phyloP scores from a whole-genome alignment of 2,797 vertebrate species.

The Pseudochromis fuscus region DNA sequence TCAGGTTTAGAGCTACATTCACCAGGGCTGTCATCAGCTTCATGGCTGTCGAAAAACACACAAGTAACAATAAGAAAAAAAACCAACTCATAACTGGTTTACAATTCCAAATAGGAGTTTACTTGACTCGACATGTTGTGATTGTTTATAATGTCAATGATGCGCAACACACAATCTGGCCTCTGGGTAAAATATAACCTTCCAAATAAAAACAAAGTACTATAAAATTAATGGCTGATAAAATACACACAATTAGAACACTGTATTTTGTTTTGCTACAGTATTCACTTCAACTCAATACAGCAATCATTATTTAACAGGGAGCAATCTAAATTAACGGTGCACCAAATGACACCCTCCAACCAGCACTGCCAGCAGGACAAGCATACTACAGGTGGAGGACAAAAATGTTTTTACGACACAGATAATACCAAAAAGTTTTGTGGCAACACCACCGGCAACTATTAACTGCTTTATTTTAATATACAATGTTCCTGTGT shows the following conservation, averaged over 20 bases:
- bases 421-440: too few species aligned
- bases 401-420: background rate
- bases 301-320: background rate
- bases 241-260: background rate
- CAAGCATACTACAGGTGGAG: slow-evolving; percentile 16
- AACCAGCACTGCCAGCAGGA: slow-evolving; percentile 1
- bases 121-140: background rate
- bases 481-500: background rate
- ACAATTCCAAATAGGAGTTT: background rate
- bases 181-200: background rate
- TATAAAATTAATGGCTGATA: background rate
- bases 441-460: slow-evolving; percentile 7
- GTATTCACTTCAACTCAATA: too few species aligned
- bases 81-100: too few species aligned
- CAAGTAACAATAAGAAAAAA: background rate
- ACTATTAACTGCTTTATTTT: background rate
- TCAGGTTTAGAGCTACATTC: slow-evolving; percentile 98
- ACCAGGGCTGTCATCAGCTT: slow-evolving; percentile 99
- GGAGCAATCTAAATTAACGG: slow-evolving; percentile 1
- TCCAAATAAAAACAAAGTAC: slow-evolving; percentile 1
- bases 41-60: slow-evolving; percentile 90
- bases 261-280: too few species aligned
- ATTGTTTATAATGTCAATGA: background rate
- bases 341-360: background rate
- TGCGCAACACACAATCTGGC: background rate